Conservation (phyloP, 2,113 vertebrate species). For the Colossoma macropomum region DNA sequence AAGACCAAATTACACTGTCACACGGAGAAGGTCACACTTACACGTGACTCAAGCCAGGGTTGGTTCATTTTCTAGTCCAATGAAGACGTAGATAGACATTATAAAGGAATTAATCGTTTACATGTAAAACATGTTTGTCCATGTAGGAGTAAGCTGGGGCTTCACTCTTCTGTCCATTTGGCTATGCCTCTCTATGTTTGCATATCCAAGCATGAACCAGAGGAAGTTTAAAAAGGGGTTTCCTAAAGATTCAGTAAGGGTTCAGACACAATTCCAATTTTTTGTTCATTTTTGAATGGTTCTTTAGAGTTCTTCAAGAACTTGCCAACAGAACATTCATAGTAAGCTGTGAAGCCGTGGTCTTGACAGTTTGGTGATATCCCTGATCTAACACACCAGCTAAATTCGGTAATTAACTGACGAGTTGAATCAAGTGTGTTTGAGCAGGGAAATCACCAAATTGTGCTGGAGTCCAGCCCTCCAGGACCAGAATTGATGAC, state of each 20-base stretch:
- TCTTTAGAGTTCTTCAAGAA: background rate
- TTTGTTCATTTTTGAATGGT: background rate
- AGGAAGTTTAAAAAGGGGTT: background rate
- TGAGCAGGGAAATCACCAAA: background rate
- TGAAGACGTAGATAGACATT: conserved; percentile 3
- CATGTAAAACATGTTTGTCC: conserved; percentile 30
- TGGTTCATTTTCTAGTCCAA: conserved; percentile 47
- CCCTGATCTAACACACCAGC: too few species aligned
- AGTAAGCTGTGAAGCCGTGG: background rate
- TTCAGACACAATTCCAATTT: background rate
- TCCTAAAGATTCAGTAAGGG: background rate
- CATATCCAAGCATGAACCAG: background rate
- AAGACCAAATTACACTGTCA: conserved; percentile 55
- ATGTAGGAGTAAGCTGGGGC: conserved; percentile 40
- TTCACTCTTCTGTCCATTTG: conserved; percentile 4
- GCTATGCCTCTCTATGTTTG: conserved; percentile 31
- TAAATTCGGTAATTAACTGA: too few species aligned
- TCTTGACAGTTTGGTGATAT: background rate
- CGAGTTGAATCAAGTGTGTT: background rate
- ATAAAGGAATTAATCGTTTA: conserved; percentile 37
- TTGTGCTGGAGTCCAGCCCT: background rate
- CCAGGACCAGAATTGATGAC: background rate
- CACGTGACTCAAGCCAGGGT: conserved; percentile 20
- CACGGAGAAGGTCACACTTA: conserved; percentile 10
- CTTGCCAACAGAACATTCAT: background rate